Percentiles rank a stretch among this genome's conserved stretches.
Evolutionary conservation across 1,140 invertebrate genomes (phyloP).

Genomic region (Lycorma delicatula): DNA sequence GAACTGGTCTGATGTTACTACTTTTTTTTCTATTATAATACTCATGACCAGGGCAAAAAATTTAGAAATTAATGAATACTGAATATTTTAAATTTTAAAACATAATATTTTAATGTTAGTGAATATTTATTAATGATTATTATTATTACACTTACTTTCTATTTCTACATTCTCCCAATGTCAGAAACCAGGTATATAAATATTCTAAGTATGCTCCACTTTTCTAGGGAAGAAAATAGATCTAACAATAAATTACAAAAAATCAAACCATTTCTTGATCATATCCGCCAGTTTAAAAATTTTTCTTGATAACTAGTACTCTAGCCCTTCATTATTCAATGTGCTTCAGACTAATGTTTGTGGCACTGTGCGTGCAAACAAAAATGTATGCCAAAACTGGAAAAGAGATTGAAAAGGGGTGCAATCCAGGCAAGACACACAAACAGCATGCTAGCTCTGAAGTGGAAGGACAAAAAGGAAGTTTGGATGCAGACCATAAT

Average conservation of each 20-base stretch:
- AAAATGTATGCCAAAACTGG: constrained; percentile 28
- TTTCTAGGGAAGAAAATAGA: constrained; percentile 4
- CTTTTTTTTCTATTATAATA: too few relatives aligned
- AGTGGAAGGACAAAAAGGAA: constrained; percentile 31
- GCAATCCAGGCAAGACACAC: constrained; percentile 6
- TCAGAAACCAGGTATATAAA: background rate
- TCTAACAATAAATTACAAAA: background rate
- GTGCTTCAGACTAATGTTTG: constrained; percentile 26
- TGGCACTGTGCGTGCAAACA: constrained; percentile 29
- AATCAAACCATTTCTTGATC: background rate
- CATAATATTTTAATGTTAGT: too few relatives aligned
- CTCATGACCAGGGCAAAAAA: too few relatives aligned
- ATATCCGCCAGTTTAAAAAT: constrained; percentile 18
- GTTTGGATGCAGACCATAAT: constrained; percentile 31
- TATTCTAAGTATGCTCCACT: constrained; percentile 1
- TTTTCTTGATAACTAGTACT: constrained; percentile 32
- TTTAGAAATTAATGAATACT: too few relatives aligned
- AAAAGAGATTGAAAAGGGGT: constrained; percentile 27
- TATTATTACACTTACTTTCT: background rate
- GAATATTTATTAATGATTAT: background rate
- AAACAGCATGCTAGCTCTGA: constrained; percentile 26
- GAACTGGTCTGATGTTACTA: too few relatives aligned
- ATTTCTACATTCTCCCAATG: background rate
- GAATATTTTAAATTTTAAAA: too few relatives aligned
- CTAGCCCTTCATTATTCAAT: constrained; percentile 25